A percentile compares a stretch with the other conserved stretches of the same genome.
Conservation (phyloP, 2,113 vertebrate species). For the Albula goreensis region DNA sequence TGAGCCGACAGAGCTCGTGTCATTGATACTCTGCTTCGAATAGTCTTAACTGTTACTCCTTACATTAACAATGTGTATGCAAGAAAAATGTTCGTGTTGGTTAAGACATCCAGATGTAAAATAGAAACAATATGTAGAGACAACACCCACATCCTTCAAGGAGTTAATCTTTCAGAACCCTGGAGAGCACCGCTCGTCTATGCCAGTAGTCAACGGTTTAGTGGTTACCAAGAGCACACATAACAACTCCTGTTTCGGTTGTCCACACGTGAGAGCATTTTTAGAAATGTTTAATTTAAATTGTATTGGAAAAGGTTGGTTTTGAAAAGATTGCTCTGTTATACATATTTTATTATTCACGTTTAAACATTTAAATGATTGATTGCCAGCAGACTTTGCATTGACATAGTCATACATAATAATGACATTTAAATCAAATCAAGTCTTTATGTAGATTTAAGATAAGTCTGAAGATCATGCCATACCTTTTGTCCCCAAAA, state of each 20-base stretch:
- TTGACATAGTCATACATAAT: background rate
- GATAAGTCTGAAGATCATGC: background rate
- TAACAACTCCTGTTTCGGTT: background rate
- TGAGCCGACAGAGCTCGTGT: background rate
- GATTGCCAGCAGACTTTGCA: background rate
- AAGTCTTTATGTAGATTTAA: background rate
- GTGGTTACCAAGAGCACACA: background rate
- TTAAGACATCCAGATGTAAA: background rate
- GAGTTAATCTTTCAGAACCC: conserved; percentile 28
- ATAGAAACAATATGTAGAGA: background rate
- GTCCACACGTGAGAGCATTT: background rate
- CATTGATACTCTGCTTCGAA: background rate
- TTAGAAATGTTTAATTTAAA: no score
- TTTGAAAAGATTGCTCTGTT: background rate
- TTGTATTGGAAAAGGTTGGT: no score
- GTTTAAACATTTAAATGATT: background rate
- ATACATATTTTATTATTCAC: background rate
- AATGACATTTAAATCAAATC: background rate
- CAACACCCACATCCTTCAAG: conserved; percentile 8
- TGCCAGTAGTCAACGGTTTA: background rate
- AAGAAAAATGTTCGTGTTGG: background rate
- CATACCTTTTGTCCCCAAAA: background rate
- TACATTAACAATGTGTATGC: background rate
- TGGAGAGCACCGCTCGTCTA: conserved; percentile 31
- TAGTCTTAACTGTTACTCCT: background rate